A percentile compares a stretch with the other conserved stretches of the same genome.
phyloP scores from a whole-genome alignment of 2,888 invertebrate species.

The Tenodera sinensis region DNA sequence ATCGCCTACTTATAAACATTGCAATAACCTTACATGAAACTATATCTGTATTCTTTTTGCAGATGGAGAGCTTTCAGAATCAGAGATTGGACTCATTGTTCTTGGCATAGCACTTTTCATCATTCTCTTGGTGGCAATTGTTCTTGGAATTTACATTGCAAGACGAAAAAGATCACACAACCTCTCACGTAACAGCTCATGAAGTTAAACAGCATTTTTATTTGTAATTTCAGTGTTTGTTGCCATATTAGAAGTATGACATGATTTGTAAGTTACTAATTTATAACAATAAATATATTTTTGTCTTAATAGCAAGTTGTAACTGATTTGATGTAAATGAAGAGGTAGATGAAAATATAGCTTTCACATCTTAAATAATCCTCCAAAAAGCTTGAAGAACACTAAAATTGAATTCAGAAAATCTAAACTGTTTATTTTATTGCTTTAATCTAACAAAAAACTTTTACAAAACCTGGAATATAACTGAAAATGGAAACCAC shows the following conservation, averaged over 20 bases:
- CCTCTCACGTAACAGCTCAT: neutral
- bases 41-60: conserved; percentile 43
- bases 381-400: no score
- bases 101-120: conserved; percentile 60
- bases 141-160: conserved; percentile 57
- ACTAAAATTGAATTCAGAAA: no score
- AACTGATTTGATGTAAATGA: neutral
- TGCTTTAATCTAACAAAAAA: no score
- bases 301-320: neutral
- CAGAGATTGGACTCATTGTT: conserved; percentile 66
- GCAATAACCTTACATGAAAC: neutral
- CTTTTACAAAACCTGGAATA: no score
- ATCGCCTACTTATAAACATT: no score
- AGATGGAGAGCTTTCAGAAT: conserved; percentile 33
- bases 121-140: conserved; percentile 57
- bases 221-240: neutral
- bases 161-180: conserved; percentile 47
- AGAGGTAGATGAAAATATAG: no score
- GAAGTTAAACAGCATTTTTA: neutral
- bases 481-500: no score
- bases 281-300: neutral
- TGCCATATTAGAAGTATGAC: neutral
- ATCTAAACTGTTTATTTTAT: no score
- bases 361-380: no score
- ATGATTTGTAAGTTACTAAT: neutral